A percentile compares a stretch with the other conserved stretches of the same genome.
phyloP scores from a whole-genome alignment of 2,113 vertebrate genomes.

The Poeciliopsis prolifica region DNA sequence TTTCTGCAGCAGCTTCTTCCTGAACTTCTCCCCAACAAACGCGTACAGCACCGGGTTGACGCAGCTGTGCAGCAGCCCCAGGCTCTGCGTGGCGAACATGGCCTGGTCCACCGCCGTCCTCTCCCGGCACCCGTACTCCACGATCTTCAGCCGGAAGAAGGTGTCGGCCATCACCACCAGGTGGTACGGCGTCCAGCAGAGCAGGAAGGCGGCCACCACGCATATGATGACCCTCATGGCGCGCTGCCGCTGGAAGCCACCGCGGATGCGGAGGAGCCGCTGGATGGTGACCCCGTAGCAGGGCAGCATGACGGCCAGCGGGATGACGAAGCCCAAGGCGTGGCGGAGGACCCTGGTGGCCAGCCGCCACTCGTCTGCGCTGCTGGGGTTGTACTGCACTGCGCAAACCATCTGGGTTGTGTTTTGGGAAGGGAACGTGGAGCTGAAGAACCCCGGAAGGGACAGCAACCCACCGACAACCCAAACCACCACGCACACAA shows the following conservation, averaged over 20 bases:
- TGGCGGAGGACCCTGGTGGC: conserved; percentile 71
- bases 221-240: conserved; percentile 76
- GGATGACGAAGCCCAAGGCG: conserved; percentile 72
- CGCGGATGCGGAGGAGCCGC: conserved; percentile 67
- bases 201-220: conserved; percentile 72
- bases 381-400: conserved; percentile 53
- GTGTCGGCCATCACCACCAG: conserved; percentile 69
- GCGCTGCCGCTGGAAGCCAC: conserved; percentile 66
- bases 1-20: conserved; percentile 42
- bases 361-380: conserved; percentile 64
- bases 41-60: conserved; percentile 81
- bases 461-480: conserved; percentile 62
- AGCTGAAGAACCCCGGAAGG: conserved; percentile 69
- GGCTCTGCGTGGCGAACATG: conserved; percentile 70
- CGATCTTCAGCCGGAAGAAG: conserved; percentile 63
- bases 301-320: conserved; percentile 71
- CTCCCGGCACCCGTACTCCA: conserved; percentile 50
- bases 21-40: conserved; percentile 79
- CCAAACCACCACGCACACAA: conserved; percentile 73
- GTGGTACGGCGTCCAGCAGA: conserved; percentile 80
- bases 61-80: conserved; percentile 78
- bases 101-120: conserved; percentile 57
- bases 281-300: conserved; percentile 73
- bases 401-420: conserved; percentile 24
- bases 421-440: neutral